Conservation (phyloP, 2,113 vertebrate genomes). For the cat (Felis catus) region F.catus_Fca126_mat1.0 CM031417.1:34337001-34337500, state of each 20-base stretch:
- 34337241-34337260: background rate
- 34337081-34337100: background rate
- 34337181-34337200: background rate
- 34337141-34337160: background rate
- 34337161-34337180: background rate
- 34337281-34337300: background rate
- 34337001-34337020: background rate
- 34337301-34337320: background rate
- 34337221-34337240: background rate
- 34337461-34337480: constrained; percentile 4
- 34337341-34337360: background rate
- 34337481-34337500: constrained; percentile 40
- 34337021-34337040: background rate
- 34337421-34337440: background rate
- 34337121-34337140: background rate
- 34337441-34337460: background rate
- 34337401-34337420: background rate
- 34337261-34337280: background rate
- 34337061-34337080: background rate
- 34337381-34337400: background rate
- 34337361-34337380: background rate
- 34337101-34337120: background rate
- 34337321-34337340: rapidly evolving
- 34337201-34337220: background rate
- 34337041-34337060: background rate